Conservation (phyloP, 2,113 vertebrate species). For the Egretta garzetta region DNA sequence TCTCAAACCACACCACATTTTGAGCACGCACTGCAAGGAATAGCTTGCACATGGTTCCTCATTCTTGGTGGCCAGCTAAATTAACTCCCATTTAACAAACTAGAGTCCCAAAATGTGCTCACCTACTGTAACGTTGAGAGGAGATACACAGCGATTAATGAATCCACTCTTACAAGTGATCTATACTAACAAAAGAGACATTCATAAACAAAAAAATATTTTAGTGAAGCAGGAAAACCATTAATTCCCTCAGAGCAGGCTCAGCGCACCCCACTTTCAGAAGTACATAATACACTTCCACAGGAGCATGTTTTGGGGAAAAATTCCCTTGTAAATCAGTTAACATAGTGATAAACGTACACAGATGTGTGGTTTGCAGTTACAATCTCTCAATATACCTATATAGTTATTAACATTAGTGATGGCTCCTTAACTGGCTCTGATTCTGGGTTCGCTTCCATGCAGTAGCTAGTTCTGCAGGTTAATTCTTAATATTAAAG, state of each 20-base stretch:
- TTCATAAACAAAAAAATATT: background rate
- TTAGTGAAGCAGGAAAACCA: background rate
- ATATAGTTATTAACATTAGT: background rate
- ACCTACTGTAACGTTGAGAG: background rate
- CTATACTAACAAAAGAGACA: background rate
- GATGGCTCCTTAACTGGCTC: background rate
- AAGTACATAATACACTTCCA: background rate
- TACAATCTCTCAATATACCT: background rate
- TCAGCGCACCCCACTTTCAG: background rate
- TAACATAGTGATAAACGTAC: background rate
- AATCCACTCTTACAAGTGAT: fast-evolving
- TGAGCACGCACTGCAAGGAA: background rate
- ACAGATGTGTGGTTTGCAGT: background rate
- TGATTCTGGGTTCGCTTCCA: background rate
- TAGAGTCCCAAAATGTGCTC: background rate
- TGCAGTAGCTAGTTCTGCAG: background rate
- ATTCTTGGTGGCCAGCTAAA: background rate
- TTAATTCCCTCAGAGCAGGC: background rate
- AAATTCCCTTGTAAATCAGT: background rate
- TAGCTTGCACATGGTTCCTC: background rate
- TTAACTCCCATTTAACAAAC: background rate
- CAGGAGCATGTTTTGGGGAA: background rate
- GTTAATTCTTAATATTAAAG: background rate
- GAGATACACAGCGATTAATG: background rate
- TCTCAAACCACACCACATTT: background rate